Conservation (phyloP, 2,888 invertebrate genomes). For the Deroplatys truncata region DNA sequence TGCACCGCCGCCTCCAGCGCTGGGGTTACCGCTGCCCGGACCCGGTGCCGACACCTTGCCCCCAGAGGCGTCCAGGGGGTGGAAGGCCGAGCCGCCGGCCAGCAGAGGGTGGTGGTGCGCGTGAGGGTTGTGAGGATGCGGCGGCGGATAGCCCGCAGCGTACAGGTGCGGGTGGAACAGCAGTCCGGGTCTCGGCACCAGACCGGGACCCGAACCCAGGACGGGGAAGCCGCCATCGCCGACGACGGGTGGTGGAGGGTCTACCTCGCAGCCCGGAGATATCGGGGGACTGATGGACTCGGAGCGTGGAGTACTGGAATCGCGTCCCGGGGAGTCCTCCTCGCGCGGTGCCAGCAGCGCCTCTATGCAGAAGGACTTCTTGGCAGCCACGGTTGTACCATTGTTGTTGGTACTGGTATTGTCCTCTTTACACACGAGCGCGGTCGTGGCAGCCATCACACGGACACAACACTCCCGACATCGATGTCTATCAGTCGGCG, state of each 20-base stretch:
- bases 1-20: slow-evolving; percentile 30
- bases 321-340: slow-evolving; percentile 1
- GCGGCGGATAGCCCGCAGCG: slow-evolving; percentile 44
- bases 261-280: slow-evolving; percentile 79
- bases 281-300: slow-evolving; percentile 65
- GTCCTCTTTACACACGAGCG: background rate
- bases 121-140: slow-evolving; percentile 41
- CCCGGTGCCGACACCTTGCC: slow-evolving; percentile 37
- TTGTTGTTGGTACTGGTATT: slow-evolving; percentile 14
- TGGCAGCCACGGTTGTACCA: slow-evolving; percentile 37
- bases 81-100: slow-evolving; percentile 49
- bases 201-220: slow-evolving; percentile 5
- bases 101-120: slow-evolving; percentile 38
- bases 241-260: slow-evolving; percentile 31
- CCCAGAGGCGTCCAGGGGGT: slow-evolving; percentile 47
- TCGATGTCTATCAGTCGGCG: background rate
- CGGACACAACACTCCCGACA: background rate
- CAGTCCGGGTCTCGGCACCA: slow-evolving; percentile 51
- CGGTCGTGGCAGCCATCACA: slow-evolving; percentile 16
- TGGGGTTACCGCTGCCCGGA: slow-evolving; percentile 22
- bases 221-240: background rate
- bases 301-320: slow-evolving; percentile 38
- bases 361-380: slow-evolving; percentile 87
- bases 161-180: slow-evolving; percentile 47
- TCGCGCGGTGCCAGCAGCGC: slow-evolving; percentile 63